phyloP scores from a whole-genome alignment of 2,797 vertebrate species.

The Phrynocephalus vlangalii region DNA sequence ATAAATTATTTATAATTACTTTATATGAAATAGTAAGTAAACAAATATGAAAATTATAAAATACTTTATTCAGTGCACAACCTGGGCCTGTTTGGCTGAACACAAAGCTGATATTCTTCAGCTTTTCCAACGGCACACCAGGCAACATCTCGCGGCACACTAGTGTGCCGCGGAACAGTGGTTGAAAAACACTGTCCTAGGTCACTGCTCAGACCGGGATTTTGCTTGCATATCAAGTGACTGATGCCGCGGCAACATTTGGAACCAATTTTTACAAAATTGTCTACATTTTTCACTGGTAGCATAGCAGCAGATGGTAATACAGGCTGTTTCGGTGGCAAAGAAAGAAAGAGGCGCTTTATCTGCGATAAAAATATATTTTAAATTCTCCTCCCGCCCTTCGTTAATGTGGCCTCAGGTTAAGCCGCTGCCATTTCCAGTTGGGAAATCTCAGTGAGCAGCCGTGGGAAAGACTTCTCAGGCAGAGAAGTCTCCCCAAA shows the following conservation, averaged over 20 bases:
- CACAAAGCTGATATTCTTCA: too few species aligned
- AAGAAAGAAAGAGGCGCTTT: conserved; percentile 23
- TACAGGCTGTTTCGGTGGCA: conserved; percentile 39
- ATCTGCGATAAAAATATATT: background rate
- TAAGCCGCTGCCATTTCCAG: conserved; percentile 27
- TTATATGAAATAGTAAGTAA: too few species aligned
- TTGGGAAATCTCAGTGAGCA: background rate
- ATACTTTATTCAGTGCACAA: too few species aligned
- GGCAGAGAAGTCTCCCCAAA: background rate
- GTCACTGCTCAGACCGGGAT: conserved; percentile 62
- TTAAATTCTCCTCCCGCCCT: background rate
- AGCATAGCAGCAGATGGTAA: conserved; percentile 66
- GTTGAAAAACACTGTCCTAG: too few species aligned
- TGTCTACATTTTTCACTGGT: conserved; percentile 59
- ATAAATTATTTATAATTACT: too few species aligned
- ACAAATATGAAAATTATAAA: too few species aligned
- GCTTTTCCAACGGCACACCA: too few species aligned
- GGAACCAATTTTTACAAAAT: conserved; percentile 61
- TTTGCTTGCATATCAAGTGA: conserved; percentile 69
- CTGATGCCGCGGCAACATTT: conserved; percentile 60
- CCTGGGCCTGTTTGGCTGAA: too few species aligned
- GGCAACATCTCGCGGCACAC: too few species aligned
- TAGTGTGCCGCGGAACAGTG: too few species aligned
- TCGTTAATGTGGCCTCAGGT: conserved; percentile 5
- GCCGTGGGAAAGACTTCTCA: background rate